Percentiles rank a stretch among this genome's conserved stretches.
Conservation (phyloP, 2,797 vertebrate species). For the Onychomys leucogaster region DNA sequence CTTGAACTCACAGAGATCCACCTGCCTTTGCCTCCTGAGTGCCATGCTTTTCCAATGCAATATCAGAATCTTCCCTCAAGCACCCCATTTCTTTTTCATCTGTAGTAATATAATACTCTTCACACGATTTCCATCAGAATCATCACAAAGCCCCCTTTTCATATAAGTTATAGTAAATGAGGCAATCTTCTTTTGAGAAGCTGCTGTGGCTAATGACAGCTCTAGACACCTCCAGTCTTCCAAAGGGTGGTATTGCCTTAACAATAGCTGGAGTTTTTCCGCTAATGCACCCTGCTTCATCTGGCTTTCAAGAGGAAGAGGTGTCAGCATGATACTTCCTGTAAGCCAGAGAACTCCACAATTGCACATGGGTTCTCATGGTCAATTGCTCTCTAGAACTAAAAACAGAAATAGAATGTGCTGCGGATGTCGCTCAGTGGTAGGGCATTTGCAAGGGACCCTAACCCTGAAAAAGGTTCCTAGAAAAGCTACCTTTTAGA, state of each 20-base stretch:
- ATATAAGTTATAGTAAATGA: background rate
- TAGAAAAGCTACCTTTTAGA: constrained; percentile 43
- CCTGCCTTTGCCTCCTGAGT: no score
- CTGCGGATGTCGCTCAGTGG: background rate
- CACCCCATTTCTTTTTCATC: background rate
- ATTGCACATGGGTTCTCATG: background rate
- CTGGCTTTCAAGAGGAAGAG: background rate
- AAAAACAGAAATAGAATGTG: background rate
- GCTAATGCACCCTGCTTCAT: background rate
- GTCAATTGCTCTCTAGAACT: background rate
- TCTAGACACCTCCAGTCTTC: background rate
- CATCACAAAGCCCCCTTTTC: background rate
- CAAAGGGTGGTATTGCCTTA: background rate
- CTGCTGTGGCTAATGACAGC: background rate
- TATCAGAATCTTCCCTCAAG: background rate
- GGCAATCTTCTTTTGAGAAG: constrained; percentile 35
- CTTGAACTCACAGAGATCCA: background rate
- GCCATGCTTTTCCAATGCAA: background rate
- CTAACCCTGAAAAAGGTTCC: background rate
- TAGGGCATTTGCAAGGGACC: background rate
- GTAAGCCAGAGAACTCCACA: background rate
- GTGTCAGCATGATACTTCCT: background rate
- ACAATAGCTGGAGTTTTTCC: background rate
- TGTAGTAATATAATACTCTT: background rate
- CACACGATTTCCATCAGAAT: constrained; percentile 17